These are phyloP conservation scores for Gonioctena quinquepunctata DNA, from an alignment of 1,140 invertebrate species.

Conservation along the genomic window DNA sequence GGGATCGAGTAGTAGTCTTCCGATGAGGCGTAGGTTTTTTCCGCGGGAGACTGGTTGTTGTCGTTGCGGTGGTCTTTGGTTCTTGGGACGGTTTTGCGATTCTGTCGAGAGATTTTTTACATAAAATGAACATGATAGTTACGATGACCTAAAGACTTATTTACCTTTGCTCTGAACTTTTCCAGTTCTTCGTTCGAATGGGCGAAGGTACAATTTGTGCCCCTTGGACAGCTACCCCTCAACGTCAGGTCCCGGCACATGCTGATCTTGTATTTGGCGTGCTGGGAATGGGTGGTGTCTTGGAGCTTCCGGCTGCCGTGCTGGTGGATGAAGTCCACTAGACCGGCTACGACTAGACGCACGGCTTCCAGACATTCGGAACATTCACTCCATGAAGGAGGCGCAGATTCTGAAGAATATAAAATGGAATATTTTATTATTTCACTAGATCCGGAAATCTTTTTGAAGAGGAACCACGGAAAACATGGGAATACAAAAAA, in stretches of 20 bases:
- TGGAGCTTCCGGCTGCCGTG: slow-evolving; percentile 70
- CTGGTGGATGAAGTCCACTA: slow-evolving; percentile 84
- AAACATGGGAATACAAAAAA: too few species aligned
- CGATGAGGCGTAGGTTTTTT: slow-evolving; percentile 40
- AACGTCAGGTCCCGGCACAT: slow-evolving; percentile 85
- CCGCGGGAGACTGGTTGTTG: slow-evolving; percentile 40
- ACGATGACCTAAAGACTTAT: too few species aligned
- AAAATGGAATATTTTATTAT: too few species aligned
- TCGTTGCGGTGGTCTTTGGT: slow-evolving; percentile 49
- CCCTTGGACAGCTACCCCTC: slow-evolving; percentile 80
- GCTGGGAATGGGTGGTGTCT: slow-evolving; percentile 64
- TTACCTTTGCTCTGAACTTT: slow-evolving; percentile 61
- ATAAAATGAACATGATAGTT: too few species aligned
- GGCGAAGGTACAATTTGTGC: slow-evolving; percentile 87
- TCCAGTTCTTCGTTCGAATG: slow-evolving; percentile 91
- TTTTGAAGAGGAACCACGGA: not conserved
- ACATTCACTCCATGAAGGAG: slow-evolving; percentile 74
- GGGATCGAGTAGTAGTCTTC: slow-evolving; percentile 45
- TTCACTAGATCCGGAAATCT: too few species aligned
- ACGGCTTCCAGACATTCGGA: slow-evolving; percentile 80
- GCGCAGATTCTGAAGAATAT: slow-evolving; percentile 64
- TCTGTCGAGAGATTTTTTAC: slow-evolving; percentile 47
- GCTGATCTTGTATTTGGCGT: slow-evolving; percentile 86
- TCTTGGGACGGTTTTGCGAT: slow-evolving; percentile 59
- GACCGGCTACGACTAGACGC: slow-evolving; percentile 77